Evolutionary conservation across 2,888 invertebrate species (phyloP), one percentile per base, ranked within the genome.

Genomic region (Elaeidobius kamerunicus): DNA sequence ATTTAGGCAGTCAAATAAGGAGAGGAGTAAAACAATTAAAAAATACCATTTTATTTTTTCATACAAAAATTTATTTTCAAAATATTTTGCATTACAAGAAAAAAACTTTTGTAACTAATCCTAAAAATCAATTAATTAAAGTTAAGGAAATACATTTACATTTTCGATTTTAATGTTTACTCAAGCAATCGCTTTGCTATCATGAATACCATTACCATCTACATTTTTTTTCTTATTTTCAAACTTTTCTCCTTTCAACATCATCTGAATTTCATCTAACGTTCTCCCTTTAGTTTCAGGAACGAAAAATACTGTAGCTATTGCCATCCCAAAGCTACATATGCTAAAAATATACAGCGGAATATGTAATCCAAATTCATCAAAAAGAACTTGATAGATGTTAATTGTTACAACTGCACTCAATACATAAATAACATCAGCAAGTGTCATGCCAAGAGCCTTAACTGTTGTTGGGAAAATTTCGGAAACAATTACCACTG

Each of bases 381-480:
- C 47, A 11, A 62, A 59, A 11, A 69, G 60, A 16, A 55, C 54
- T 45, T 70, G 66, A 54, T 68, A 73, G 18, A 72, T 34, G 39
- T 69, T 65, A 11, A 72, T 63, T 2, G 69, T 66, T 5, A 69
- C 55, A 6, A 69, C 52, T 1, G 69, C 68, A 40, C 67, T 69
- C 4, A 67, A 46, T 2, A 71, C 66, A 46, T 69, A 72, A 61
- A 69, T 63, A 2, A 66, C 65, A 56, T 73, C 73, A 0, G 71
- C 65, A 23, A 70, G 47, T 0, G 73, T 70, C 71, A 72, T 71
- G 4, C 71, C 73, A 52, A 69, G 65, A 5, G 71, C 71, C 61
- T 72, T 73, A 3, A 72, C 67, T 38, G 66, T 69, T 3, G 71
- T 69, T 1, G 73, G 71, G 49, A 73, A 73, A n/a, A 73, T 55